A percentile compares a stretch with the other conserved stretches of the same genome.
These are phyloP conservation scores for Leptinotarsa juncta DNA, from an alignment of 2,888 invertebrate species.

Conservation along the genomic window DNA sequence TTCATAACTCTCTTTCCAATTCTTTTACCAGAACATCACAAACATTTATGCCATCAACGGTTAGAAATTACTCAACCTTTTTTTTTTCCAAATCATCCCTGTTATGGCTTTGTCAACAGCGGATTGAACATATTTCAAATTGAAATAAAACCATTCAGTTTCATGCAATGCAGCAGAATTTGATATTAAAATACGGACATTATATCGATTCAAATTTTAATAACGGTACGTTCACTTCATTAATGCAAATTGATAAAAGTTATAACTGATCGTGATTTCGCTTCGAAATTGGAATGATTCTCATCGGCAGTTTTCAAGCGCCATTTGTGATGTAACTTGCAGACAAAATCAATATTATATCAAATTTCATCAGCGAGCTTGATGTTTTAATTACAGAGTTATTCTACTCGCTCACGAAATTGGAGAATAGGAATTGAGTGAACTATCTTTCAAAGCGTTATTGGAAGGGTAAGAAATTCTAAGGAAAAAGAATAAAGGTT, in stretches of 20 bases:
- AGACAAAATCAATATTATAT: conserved; percentile 5
- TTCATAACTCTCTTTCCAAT: background rate
- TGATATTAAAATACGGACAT: conserved; percentile 39
- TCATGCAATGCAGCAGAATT: conserved; percentile 39
- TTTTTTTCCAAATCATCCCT: background rate
- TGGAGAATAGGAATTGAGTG: background rate
- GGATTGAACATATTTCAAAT: conserved; percentile 33
- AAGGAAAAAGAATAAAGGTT: too few relatives aligned
- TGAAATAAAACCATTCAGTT: conserved; percentile 35
- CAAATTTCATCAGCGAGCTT: background rate
- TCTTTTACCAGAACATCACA: background rate
- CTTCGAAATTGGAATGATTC: conserved; percentile 35
- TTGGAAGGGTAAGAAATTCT: too few relatives aligned
- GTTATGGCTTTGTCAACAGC: conserved; percentile 12
- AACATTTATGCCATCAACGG: background rate
- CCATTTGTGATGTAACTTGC: conserved; percentile 5
- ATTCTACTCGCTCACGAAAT: background rate
- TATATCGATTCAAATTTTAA: conserved; percentile 40
- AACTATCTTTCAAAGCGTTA: background rate
- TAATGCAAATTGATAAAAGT: conserved; percentile 43
- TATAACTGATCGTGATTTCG: conserved; percentile 41
- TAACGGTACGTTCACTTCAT: conserved; percentile 40
- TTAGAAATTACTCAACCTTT: background rate
- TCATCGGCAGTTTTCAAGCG: background rate
- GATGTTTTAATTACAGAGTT: background rate